Evolutionary conservation across 2,797 vertebrate genomes (phyloP).

Genomic region (Gila robusta): DNA sequence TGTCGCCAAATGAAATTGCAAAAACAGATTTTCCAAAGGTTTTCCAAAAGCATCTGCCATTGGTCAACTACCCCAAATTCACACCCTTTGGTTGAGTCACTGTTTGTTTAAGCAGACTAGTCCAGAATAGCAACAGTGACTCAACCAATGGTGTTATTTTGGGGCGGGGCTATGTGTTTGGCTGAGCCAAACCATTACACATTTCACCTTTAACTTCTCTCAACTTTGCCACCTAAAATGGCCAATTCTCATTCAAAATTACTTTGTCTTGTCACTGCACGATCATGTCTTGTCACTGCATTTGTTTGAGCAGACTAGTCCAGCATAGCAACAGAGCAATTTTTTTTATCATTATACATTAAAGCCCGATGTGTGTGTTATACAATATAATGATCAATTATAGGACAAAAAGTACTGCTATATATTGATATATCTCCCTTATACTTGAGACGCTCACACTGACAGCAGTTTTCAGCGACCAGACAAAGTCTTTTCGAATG

Average conservation of each 20-base stretch:
- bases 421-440: neutral
- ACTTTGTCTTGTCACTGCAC: neutral
- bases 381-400: constrained; percentile 3
- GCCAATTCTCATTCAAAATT: neutral
- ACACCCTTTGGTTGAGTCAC: neutral
- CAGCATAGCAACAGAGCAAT: neutral
- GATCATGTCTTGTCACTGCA: no score
- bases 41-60: neutral
- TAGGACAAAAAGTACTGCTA: neutral
- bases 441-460: neutral
- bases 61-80: neutral
- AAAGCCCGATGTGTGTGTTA: neutral
- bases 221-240: neutral
- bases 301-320: no score
- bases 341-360: neutral
- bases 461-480: neutral
- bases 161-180: neutral
- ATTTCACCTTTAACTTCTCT: neutral
- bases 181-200: neutral
- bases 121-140: neutral
- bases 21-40: neutral
- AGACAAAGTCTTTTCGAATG: neutral
- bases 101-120: neutral
- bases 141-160: neutral
- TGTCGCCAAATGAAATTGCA: neutral